Conservation (phyloP, 2,888 invertebrate species). For the Acleris laterana region DNA sequence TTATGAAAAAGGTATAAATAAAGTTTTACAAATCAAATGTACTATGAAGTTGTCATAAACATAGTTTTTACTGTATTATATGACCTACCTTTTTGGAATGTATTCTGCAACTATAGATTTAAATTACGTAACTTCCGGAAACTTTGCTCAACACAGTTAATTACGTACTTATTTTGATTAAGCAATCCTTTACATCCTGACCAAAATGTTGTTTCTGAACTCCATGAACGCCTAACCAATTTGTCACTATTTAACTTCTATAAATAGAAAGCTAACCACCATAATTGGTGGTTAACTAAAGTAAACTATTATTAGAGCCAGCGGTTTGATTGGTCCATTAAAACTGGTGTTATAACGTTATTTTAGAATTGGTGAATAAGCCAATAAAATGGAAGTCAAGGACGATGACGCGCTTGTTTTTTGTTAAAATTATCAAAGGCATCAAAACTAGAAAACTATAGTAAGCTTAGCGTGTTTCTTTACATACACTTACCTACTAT, state of each 20-base stretch:
- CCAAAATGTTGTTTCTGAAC: background rate
- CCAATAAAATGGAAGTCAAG: conserved; percentile 27
- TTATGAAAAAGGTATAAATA: too few relatives aligned
- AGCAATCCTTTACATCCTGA: background rate
- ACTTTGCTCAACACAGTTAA: too few relatives aligned
- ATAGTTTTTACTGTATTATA: too few relatives aligned
- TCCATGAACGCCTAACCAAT: conserved; percentile 12
- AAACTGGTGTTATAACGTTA: conserved; percentile 29
- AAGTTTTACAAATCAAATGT: too few relatives aligned
- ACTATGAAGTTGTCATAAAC: too few relatives aligned
- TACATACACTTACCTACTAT: too few relatives aligned
- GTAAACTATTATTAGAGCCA: conserved; percentile 31
- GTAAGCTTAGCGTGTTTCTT: too few relatives aligned
- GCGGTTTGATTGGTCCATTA: conserved; percentile 29
- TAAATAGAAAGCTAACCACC: conserved; percentile 35
- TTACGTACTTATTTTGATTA: background rate
- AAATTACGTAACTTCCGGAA: too few relatives aligned
- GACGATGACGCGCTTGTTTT: conserved; percentile 2
- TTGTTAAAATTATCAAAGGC: too few relatives aligned
- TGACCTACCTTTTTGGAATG: too few relatives aligned
- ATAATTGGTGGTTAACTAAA: conserved; percentile 19
- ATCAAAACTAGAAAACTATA: too few relatives aligned
- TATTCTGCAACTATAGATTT: too few relatives aligned
- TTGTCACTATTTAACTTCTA: conserved; percentile 22
- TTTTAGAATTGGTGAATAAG: conserved; percentile 23